Evolutionary conservation across 2,797 vertebrate species (phyloP), one percentile per base, ranked within the genome.

Genomic region (Pteronotus mesoamericanus): DNA sequence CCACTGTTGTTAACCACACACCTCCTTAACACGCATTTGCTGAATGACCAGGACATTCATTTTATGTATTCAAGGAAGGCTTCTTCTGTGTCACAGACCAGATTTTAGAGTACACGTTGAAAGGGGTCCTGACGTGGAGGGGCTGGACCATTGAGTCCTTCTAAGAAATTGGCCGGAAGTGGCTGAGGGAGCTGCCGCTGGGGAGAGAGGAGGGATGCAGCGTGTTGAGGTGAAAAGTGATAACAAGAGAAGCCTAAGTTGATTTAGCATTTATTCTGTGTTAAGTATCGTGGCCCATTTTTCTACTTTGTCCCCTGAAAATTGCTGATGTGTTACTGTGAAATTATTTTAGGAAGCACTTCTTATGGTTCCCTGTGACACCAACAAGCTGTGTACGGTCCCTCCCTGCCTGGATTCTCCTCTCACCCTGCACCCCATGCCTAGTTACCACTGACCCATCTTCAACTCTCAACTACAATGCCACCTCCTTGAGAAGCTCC

Each of bases 211-310:
- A 3, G 12, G 32, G 48, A 6, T 9, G 3, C 3, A 3, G 48
- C 0, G 1, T 57, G 32, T 69, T 21, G 78, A 48, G 66, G 57
- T 26, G 29, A 46, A 57, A 64, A 32, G 51, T 0, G 10, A 16
- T 42, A 46, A 19, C 57, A 78, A 82, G 14, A 72, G 84, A 94
- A 96, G 32, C 21, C 44, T 12, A 37, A 29, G 39, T 85, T 87
- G 78, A 86, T 71, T 90, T 95, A 66, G 55, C 29, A 64, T 32
- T 82, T 71, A 77, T n/a, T 89, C n/a, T 87, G 19, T 51, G 21
- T 37, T 64, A 24, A 91, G 34, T 59, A 39, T 12, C 5, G 9
- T 64, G 80, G 59, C 24, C 46, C 8, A 64, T 44, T 80, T 89
- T 84, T 61, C 48, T 44, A 14, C 64, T 88, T 48, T 74, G 64